Base-by-base conservation (phyloP, 2,888 invertebrate species). In the Idaea straminata region DNA sequence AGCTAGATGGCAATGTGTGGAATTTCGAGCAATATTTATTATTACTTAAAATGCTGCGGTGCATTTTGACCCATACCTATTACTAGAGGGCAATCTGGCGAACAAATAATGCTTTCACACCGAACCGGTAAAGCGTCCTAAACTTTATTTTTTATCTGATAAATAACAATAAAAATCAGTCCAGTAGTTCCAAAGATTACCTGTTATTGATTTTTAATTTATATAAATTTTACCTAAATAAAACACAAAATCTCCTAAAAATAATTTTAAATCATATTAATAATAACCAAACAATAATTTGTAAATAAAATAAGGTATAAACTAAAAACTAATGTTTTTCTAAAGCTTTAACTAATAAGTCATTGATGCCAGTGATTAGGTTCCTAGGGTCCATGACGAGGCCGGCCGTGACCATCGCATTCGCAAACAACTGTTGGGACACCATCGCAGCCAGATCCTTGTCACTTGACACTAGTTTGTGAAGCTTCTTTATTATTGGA, bases 371-470 rank as follows among this genome's bases (percentile, higher is more conserved):
- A 3, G 95, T 95, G 36, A 99, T 94, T 72, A 99, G 94, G 68
- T 95, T 95, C 71, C 98, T 94, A 0, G 99, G 97, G 92, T 99
- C 99, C 83, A 98, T 96, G 0, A 98, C 95, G 38, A 99, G 93
- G 10, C 99, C 99, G 58, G 99, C 99, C 5, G 97, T 96, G 10
- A 99, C 97, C 97, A 99, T 97, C 0, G 98, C 97, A 85, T 99
- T 98, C 66, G 96, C 95, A 85, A 98, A 99, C 58, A 99, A 85
- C 94, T 99, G 99, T 82, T 98, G 95, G 0, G 96, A 95, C 7
- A 99, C 92, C 77, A 99, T 94, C 73, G 95, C 95, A 0, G 98
- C 98, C 67, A 99, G 89, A 74, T 97, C 95, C 38, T 96, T 95
- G 87, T 99, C 96, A 35, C 93, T 94, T 25, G 93, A 93, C 67